Evolutionary conservation across 2,888 invertebrate genomes (phyloP).

Genomic region (Colostygia pectinataria): DNA sequence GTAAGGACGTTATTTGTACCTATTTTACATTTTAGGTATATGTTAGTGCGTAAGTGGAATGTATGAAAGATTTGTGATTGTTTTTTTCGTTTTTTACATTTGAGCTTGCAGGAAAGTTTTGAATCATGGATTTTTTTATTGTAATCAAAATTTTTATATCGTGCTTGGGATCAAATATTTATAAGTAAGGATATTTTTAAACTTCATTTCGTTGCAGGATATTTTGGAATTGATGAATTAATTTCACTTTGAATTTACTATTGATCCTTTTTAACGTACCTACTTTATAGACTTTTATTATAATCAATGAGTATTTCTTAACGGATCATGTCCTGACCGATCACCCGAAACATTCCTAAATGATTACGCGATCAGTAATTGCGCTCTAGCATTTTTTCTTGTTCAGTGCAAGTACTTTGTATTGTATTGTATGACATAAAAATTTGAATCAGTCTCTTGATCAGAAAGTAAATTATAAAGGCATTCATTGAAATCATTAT

Average conservation of each 20-base stretch:
- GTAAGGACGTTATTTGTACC: conserved; percentile 81
- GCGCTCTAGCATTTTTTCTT: too few relatives aligned
- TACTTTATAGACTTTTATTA: conserved; percentile 56
- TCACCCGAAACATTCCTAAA: too few relatives aligned
- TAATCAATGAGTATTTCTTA: too few relatives aligned
- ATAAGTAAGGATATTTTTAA: conserved; percentile 65
- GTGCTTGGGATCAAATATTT: conserved; percentile 80
- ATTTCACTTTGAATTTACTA: conserved; percentile 29
- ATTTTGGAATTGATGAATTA: conserved; percentile 35
- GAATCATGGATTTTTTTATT: conserved; percentile 41
- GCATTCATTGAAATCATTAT: too few relatives aligned
- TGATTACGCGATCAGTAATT: too few relatives aligned
- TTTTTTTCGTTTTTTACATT: conserved; percentile 41
- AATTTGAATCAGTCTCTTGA: too few relatives aligned
- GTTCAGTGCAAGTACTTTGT: too few relatives aligned
- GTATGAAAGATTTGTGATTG: conserved; percentile 68
- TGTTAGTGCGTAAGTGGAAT: conserved; percentile 76
- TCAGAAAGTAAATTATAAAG: too few relatives aligned
- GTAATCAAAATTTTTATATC: conserved; percentile 57
- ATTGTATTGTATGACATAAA: too few relatives aligned
- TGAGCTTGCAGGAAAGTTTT: conserved; percentile 55
- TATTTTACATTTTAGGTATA: conserved; percentile 79
- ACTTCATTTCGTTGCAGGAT: conserved; percentile 29
- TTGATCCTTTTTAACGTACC: conserved; percentile 39
- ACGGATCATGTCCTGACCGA: too few relatives aligned